These are phyloP conservation scores for Caenorhabditis sulstoni DNA, from an alignment of 2,888 invertebrate genomes.

Conservation along the genomic window DNA sequence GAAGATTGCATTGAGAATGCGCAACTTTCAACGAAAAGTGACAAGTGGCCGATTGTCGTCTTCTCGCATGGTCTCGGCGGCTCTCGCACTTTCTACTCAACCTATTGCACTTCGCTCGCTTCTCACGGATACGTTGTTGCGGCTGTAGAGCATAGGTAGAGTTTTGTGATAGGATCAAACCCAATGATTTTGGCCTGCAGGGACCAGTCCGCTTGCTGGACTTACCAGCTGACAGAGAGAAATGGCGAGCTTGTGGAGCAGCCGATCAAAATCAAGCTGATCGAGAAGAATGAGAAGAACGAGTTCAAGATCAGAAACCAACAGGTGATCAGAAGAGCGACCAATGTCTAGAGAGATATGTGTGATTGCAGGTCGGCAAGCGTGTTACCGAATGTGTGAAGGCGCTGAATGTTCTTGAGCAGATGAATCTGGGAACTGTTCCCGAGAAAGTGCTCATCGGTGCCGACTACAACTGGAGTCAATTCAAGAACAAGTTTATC, in stretches of 20 bases:
- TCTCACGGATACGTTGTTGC: slow-evolving; percentile 86
- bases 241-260: slow-evolving; percentile 71
- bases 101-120: slow-evolving; percentile 85
- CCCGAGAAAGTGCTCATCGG: slow-evolving; percentile 77
- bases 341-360: neutral
- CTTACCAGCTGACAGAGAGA: slow-evolving; percentile 70
- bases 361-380: slow-evolving; percentile 79
- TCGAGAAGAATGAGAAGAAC: slow-evolving; percentile 76
- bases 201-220: slow-evolving; percentile 76
- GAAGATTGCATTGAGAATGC: slow-evolving; percentile 59
- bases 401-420: slow-evolving; percentile 80
- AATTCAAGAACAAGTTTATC: slow-evolving; percentile 80
- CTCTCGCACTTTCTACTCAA: slow-evolving; percentile 84
- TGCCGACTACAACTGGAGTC: slow-evolving; percentile 80
- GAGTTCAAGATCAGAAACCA: slow-evolving; percentile 81
- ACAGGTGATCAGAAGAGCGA: slow-evolving; percentile 79
- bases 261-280: slow-evolving; percentile 65
- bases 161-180: slow-evolving; percentile 3
- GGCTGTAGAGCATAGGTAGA: slow-evolving; percentile 85
- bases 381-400: slow-evolving; percentile 81
- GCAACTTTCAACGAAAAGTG: slow-evolving; percentile 42
- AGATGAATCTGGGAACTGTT: slow-evolving; percentile 79
- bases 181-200: slow-evolving; percentile 40
- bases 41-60: slow-evolving; percentile 83
- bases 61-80: slow-evolving; percentile 86